A percentile compares a stretch with the other conserved stretches of the same genome.
These are phyloP conservation scores for Polydrusus tereticollis DNA, from an alignment of 2,888 invertebrate genomes.

Conservation along the genomic window DNA sequence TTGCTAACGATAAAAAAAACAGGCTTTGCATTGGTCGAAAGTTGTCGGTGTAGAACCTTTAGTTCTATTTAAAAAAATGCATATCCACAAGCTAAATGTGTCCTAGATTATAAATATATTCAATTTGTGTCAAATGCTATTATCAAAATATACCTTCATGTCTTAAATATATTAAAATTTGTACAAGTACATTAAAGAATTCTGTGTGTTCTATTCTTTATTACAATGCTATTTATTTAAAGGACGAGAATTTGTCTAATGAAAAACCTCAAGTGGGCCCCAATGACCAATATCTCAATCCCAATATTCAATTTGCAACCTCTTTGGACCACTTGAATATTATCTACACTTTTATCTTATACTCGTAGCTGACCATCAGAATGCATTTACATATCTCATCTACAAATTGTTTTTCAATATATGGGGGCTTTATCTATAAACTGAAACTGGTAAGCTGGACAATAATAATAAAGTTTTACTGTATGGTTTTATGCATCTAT, in stretches of 20 bases:
- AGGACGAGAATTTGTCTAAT: constrained; percentile 5
- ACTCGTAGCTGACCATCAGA: constrained; percentile 24
- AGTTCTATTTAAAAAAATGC: too few relatives aligned
- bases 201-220: too few relatives aligned
- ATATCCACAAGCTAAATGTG: too few relatives aligned
- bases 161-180: too few relatives aligned
- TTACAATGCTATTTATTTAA: too few relatives aligned
- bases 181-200: too few relatives aligned
- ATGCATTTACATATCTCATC: constrained; percentile 41
- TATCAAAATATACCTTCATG: too few relatives aligned
- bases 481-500: not conserved
- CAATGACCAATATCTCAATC: constrained; percentile 26
- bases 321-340: constrained; percentile 25
- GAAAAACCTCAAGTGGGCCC: constrained; percentile 14
- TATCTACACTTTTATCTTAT: constrained; percentile 35
- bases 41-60: too few relatives aligned
- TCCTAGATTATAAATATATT: too few relatives aligned
- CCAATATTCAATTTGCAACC: constrained; percentile 43
- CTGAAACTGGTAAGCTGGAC: not conserved
- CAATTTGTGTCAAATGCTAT: too few relatives aligned
- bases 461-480: not conserved
- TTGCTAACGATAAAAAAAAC: too few relatives aligned
- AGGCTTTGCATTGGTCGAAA: too few relatives aligned
- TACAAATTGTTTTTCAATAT: constrained; percentile 21
- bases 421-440: not conserved